Evolutionary conservation across 2,113 vertebrate genomes (phyloP).

Genomic region (Oryzias melastigma): DNA sequence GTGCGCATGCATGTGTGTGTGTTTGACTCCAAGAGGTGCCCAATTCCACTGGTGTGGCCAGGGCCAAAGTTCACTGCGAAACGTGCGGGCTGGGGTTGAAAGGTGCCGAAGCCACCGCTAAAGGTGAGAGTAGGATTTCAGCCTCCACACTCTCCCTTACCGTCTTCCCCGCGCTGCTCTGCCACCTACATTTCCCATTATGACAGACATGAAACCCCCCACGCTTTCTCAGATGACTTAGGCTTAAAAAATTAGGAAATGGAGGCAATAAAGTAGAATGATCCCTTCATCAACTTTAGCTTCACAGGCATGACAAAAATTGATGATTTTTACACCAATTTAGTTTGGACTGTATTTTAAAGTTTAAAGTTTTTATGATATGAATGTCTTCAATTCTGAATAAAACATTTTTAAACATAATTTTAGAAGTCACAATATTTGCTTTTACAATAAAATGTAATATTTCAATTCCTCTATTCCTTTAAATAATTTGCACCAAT

Average conservation of each 20-base stretch:
- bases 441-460: too few species aligned
- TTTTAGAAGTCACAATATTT: too few species aligned
- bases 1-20: conserved; percentile 37
- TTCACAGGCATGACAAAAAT: too few species aligned
- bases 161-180: conserved; percentile 56
- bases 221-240: conserved; percentile 56
- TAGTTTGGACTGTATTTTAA: too few species aligned
- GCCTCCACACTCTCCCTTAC: conserved; percentile 54
- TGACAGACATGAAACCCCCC: conserved; percentile 60
- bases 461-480: too few species aligned
- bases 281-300: not conserved
- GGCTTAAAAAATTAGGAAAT: conserved; percentile 41
- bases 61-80: conserved; percentile 76
- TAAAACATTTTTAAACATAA: too few species aligned
- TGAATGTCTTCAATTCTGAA: too few species aligned
- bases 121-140: conserved; percentile 76
- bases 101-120: conserved; percentile 74
- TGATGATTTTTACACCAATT: too few species aligned
- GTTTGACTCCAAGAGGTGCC: conserved; percentile 50
- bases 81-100: conserved; percentile 76
- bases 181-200: conserved; percentile 64
- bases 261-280: conserved; percentile 24
- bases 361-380: too few species aligned
- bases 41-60: conserved; percentile 69
- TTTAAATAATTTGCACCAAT: too few species aligned